Evolutionary conservation across 2,113 vertebrate species (phyloP).

Genomic region (Bolborhynchus lineola): DNA sequence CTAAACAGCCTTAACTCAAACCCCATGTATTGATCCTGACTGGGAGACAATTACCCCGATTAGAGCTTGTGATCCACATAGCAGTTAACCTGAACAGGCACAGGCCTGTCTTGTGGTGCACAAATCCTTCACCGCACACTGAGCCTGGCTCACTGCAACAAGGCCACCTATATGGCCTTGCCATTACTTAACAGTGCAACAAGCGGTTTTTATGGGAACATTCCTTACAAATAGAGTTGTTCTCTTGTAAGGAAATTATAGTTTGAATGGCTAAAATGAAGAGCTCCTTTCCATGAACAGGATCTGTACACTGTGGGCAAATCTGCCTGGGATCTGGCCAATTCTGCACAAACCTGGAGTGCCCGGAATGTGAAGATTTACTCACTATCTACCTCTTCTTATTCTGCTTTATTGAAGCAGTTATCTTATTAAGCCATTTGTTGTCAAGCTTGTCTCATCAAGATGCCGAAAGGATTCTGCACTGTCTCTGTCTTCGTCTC

Average conservation of each 20-base stretch:
- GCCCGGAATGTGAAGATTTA: not conserved
- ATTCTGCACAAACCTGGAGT: accelerated
- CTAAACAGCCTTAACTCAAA: not conserved
- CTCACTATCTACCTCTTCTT: not conserved
- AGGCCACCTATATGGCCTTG: not conserved
- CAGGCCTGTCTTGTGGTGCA: not conserved
- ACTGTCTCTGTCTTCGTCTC: not conserved
- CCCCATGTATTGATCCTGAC: not conserved
- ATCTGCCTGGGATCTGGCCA: accelerated
- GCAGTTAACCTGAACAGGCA: not conserved
- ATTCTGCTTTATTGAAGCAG: not conserved
- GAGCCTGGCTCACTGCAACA: not conserved
- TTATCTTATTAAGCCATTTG: not conserved
- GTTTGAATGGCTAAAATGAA: not conserved
- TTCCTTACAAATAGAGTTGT: not conserved
- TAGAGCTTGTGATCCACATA: not conserved
- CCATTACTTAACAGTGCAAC: not conserved
- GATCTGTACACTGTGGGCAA: not conserved
- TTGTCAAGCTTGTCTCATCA: not conserved
- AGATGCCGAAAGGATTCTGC: not conserved
- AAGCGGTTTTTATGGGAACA: not conserved
- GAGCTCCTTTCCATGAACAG: not conserved
- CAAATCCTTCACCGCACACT: not conserved
- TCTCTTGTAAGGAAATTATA: not conserved
- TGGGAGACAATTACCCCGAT: not conserved